Evolutionary conservation across 2,113 vertebrate genomes (phyloP), one percentile per base, ranked within the genome.

Genomic region (Charina bottae): DNA sequence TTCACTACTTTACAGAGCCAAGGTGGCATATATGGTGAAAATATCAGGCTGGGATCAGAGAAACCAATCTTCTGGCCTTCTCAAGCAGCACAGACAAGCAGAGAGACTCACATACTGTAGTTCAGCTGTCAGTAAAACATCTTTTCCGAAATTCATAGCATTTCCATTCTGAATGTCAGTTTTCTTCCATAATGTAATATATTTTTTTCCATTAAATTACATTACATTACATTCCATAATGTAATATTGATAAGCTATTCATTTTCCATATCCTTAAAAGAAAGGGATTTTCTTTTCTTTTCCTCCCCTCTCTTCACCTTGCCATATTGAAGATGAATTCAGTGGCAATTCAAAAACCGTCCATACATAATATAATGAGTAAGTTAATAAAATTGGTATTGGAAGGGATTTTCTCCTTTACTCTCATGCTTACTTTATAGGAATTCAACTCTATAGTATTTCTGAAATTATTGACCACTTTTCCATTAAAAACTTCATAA

Each of bases 381-480:
- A 24, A 23, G 87, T 46, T 60, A 60, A 42, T 42, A 46, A 28
- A 62, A 60, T 58, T 46, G 23, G 37, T 58, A 88, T 26, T 60
- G 21, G 26, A 33, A 60, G 26, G 23, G 4, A 46, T 37, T 88
- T 88, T 60, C 37, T 23, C 42, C 21, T 21, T 62, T 4, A 60
- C 9, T 89, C 7, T 68, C 26, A 53, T 64, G 26, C 24, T 19
- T n/a, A n/a, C 23, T 64, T 89, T 64, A 4, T n/a, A 19, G 23
- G 13, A 89, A 68, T 68, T 3, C 46, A 10, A 24, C 23, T 53
- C 23, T n/a, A 89, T n/a, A 64, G 42, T n/a, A n/a, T 64, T 89
- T 68, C 11, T 88, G 56, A 60, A 88, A 89, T 68, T 68, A 89
- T 89, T 89, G 60, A 49, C 13, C 21, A 19, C 6, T 89, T 89